Base-by-base conservation (phyloP, 2,797 vertebrate genomes). In the Poeciliopsis paucimaculata region DNA sequence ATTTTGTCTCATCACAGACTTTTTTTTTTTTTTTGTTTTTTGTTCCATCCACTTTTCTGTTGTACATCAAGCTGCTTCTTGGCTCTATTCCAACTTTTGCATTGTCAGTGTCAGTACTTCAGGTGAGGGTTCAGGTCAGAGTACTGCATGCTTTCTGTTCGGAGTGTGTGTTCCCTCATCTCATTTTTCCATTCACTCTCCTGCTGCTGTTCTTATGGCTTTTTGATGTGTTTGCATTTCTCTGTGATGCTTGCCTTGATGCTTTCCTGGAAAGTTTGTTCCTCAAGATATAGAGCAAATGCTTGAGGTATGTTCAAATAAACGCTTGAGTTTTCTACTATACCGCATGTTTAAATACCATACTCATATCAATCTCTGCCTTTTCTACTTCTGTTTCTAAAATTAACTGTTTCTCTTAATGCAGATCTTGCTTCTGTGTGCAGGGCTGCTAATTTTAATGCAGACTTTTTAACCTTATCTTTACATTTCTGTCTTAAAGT, bases 21-120 rank as follows among this genome's bases (percentile, higher is more conserved):
- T 85, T 81, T 94, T 91, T 82, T 0, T 47, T 47, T 15, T 15
- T 87, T 1, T 34, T 34, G 31, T 34, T 89, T 93, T 78, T 90
- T 53, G 39, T 41, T 26, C 88, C 88, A 91, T 93, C 53, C 88
- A 80, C 87, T 78, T 88, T 23, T 60, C 87, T 84, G 83, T 79
- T 89, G 81, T 87, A 88, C 86, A 85, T 93, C 80, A 95, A 96
- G 95, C 94, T 93, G 88, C 91, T 90, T 94, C 90, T 96, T 90
- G 95, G 95, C 94, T 94, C 92, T 95, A 95, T 97, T 92, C 94
- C 96, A 93, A 95, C 94, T 93, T 97, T 97, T 96, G 95, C 96
- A 84, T 95, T 97, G 93, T 97, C 94, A 96, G 93, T 97, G 88
- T 96, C 96, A 84, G 92, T 93, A 34, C 90, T 94, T 53, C 93